Percentiles rank a stretch among this genome's conserved stretches.
These are phyloP conservation scores for Stegodyphus dumicola DNA, from an alignment of 1,140 invertebrate genomes.

Conservation along the genomic window DNA sequence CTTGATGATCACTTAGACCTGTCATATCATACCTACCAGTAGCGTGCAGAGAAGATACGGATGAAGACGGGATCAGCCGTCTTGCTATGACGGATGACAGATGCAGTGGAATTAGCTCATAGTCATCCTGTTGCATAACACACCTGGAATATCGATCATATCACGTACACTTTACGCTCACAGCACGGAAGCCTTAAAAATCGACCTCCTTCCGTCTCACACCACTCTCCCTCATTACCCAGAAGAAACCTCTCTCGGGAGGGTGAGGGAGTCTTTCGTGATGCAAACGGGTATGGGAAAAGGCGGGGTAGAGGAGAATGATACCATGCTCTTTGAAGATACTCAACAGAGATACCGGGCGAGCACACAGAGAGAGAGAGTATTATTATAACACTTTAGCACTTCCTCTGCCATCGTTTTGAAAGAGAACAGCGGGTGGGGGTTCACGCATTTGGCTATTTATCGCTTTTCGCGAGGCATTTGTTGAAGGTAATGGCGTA, in stretches of 20 bases:
- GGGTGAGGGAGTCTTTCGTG: not conserved
- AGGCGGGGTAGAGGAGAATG: slow-evolving; percentile 25
- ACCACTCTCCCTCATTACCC: not conserved
- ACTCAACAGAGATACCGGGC: slow-evolving; percentile 6
- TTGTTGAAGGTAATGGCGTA: not conserved
- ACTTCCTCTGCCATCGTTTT: slow-evolving; percentile 1
- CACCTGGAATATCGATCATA: slow-evolving; percentile 37
- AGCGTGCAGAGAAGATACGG: no score
- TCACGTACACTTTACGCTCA: not conserved
- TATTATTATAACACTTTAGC: slow-evolving; percentile 52
- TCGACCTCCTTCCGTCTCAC: slow-evolving; percentile 23
- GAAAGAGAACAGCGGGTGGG: not conserved
- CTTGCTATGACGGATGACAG: slow-evolving; percentile 11
- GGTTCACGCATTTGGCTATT: not conserved
- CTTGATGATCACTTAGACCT: no score
- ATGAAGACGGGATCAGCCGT: no score
- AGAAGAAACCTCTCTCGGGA: not conserved
- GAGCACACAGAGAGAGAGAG: slow-evolving; percentile 12
- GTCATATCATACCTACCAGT: no score
- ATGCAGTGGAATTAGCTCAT: slow-evolving; percentile 40
- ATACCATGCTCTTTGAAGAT: slow-evolving; percentile 33
- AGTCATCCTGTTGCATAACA: slow-evolving; percentile 17
- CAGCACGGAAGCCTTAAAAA: slow-evolving; percentile 8
- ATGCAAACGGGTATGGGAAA: slow-evolving; percentile 4
- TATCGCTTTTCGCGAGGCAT: not conserved